Base-by-base conservation (phyloP, 2,888 invertebrate genomes). In the Mythimna albipuncta region DNA sequence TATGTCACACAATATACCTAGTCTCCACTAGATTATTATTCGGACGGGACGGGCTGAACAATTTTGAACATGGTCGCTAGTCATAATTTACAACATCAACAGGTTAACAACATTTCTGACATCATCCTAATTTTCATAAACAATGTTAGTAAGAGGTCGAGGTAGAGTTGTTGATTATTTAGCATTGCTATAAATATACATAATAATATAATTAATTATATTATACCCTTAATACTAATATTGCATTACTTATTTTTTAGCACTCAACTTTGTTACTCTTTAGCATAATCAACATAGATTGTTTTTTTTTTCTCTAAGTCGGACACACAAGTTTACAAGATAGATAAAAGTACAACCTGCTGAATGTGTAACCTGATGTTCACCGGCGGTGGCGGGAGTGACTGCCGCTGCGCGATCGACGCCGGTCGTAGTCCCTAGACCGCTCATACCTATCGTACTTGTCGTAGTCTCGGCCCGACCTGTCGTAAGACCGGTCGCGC, bases 361-460 rank as follows among this genome's bases (percentile, higher is more conserved):
- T 84, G 83, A 26, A 79, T 80, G 66, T 82, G 92, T 93, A 94
- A 95, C 95, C 95, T 94, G 93, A 84, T 85, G 93, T 91, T 96
- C 95, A 96, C 86, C 96, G 95, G 77, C 96, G 95, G 74, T 94
- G 94, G 77, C 95, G 90, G 82, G 90, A 83, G 83, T 90, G 91
- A 90, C 93, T 93, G 90, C 90, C 91, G 85, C 93, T 93, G 89
- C 94, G 92, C 75, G 93, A 91, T 55, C 94, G 91, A 69, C 94
- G 90, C 81, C 94, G 89, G 84, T 93, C 93, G 91, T 91, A 86
- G 88, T 94, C 94, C 94, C 94, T 94, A 94, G 89, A 90, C 88
- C 95, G 94, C 90, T 94, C 95, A 95, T 95, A 94, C 95, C 93
- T 94, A 93, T 95, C 94, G 90, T 92, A 88, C 72, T 92, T 92